phyloP scores from a whole-genome alignment of 2,888 invertebrate species.

The Clitarchus hookeri region DNA sequence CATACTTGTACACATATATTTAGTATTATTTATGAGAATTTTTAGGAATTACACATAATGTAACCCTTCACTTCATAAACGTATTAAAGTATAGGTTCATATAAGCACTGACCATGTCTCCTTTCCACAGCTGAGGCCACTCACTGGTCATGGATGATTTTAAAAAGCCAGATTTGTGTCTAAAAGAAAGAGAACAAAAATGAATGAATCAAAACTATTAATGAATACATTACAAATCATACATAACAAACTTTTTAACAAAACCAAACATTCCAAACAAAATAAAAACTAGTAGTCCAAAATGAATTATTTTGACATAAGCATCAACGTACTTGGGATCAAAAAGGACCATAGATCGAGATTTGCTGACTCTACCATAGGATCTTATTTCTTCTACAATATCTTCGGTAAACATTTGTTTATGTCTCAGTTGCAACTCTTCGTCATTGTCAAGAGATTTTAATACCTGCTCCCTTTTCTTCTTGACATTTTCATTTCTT shows the following conservation, averaged over 20 bases:
- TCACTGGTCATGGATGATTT: slow-evolving; percentile 45
- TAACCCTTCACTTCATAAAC: too few species aligned
- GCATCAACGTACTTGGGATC: slow-evolving; percentile 45
- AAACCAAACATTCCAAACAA: background rate
- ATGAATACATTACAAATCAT: background rate
- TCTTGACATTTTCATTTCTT: background rate
- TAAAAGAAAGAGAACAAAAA: background rate
- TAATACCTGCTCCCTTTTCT: background rate
- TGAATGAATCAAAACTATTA: background rate
- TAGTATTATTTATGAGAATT: too few species aligned
- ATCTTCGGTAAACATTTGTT: slow-evolving; percentile 25
- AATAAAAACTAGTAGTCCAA: background rate
- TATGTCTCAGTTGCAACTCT: slow-evolving; percentile 39
- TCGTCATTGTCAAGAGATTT: slow-evolving; percentile 30
- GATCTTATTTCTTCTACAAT: background rate
- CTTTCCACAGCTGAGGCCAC: slow-evolving; percentile 54
- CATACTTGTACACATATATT: too few species aligned
- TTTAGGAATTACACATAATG: too few species aligned
- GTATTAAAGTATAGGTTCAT: background rate
- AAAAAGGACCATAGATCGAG: slow-evolving; percentile 49
- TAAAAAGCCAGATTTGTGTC: slow-evolving; percentile 8
- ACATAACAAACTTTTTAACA: background rate
- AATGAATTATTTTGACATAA: background rate
- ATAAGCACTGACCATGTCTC: slow-evolving; percentile 50
- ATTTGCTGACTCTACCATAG: slow-evolving; percentile 47